Conservation (phyloP, 2,113 vertebrate genomes). For the Sula dactylatra region DNA sequence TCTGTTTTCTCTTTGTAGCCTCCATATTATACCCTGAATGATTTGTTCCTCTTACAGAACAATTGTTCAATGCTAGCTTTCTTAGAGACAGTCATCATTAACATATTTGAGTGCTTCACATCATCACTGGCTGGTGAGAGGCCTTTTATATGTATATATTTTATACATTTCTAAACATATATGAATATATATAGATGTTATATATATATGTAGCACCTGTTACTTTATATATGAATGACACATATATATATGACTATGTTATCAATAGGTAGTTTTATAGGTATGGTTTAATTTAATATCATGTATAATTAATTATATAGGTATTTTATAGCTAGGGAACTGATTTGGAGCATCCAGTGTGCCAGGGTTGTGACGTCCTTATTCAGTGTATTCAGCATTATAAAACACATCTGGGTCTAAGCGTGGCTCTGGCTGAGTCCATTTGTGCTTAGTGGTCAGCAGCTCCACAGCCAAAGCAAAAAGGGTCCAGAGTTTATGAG, state of each 20-base stretch:
- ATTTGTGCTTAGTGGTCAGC: neutral
- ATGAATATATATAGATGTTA: neutral
- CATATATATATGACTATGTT: neutral
- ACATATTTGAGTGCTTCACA: neutral
- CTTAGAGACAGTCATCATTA: neutral
- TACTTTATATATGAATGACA: neutral
- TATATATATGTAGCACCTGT: neutral
- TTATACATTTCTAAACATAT: neutral
- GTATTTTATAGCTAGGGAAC: neutral
- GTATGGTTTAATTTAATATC: neutral
- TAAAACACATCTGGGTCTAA: neutral
- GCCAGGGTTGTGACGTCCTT: neutral
- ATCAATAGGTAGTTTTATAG: neutral
- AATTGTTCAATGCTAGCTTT: neutral
- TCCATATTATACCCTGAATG: neutral
- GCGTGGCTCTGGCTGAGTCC: neutral
- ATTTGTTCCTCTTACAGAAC: neutral
- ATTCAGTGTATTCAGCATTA: neutral
- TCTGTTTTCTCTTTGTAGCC: neutral
- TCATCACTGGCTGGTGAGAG: neutral
- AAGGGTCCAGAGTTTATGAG: neutral
- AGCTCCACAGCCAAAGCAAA: neutral
- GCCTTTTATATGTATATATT: neutral
- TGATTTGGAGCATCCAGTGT: neutral
- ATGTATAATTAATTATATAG: neutral